These are phyloP conservation scores for Diplodus puntazzo DNA, from an alignment of 2,797 vertebrate genomes.

Conservation along the genomic window DNA sequence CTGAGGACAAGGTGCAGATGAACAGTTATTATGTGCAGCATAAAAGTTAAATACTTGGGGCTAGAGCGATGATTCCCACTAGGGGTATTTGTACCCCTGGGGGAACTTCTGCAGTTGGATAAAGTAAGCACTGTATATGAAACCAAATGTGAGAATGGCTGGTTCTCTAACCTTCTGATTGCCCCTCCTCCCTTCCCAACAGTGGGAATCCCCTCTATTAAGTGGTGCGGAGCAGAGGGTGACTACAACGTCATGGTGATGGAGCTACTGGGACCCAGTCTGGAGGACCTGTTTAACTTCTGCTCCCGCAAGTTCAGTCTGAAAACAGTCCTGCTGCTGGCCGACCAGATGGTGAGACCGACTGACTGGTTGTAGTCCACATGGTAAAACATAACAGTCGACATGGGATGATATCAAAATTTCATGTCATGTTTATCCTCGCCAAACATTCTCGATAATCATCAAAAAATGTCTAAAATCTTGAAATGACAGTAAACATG, in stretches of 20 bases:
- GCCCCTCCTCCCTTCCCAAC: background rate
- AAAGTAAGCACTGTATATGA: background rate
- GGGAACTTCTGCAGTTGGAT: too few relatives aligned
- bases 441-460: too few relatives aligned
- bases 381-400: background rate
- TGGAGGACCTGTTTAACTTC: conserved; percentile 98
- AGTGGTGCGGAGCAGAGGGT: conserved; percentile 97
- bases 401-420: too few relatives aligned
- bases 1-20: background rate
- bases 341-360: conserved; percentile 95
- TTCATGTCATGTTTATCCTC: too few relatives aligned
- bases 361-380: background rate
- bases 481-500: too few relatives aligned
- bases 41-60: background rate
- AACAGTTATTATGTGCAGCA: background rate
- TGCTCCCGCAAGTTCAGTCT: conserved; percentile 98
- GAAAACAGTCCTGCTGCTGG: conserved; percentile 96
- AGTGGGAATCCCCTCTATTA: conserved; percentile 98
- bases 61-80: background rate
- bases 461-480: too few relatives aligned
- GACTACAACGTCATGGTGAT: conserved; percentile 99
- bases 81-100: too few relatives aligned
- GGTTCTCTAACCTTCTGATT: background rate
- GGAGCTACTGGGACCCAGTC: conserved; percentile 95
- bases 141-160: background rate